These are phyloP conservation scores for Chelonoidis abingdonii DNA, from an alignment of 2,113 vertebrate genomes.

Conservation along the genomic window DNA sequence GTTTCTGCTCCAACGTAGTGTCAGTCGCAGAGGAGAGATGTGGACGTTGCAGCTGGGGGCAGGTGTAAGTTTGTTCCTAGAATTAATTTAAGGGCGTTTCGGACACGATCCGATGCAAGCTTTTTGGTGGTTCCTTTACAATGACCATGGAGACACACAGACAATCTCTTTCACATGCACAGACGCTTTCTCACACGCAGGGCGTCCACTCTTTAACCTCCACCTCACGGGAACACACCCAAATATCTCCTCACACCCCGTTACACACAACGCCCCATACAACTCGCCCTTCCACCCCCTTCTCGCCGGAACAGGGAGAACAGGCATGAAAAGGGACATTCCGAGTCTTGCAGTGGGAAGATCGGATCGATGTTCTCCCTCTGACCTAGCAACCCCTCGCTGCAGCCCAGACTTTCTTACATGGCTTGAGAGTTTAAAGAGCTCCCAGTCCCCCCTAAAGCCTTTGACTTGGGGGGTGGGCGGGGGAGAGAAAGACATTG, in stretches of 20 bases:
- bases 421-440: neutral
- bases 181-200: neutral
- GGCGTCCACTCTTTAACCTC: neutral
- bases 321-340: neutral
- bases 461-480: accelerated
- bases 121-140: too few species aligned
- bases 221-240: neutral
- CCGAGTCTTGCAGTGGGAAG: neutral
- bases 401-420: neutral
- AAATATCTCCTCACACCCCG: neutral
- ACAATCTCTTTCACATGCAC: neutral
- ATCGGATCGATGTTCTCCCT: neutral
- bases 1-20: too few species aligned
- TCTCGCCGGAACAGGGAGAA: accelerated
- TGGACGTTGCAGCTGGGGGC: too few species aligned
- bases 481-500: neutral
- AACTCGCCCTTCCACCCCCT: accelerated
- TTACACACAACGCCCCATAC: neutral
- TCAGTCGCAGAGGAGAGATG: too few species aligned
- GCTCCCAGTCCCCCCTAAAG: conserved; percentile 12
- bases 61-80: too few species aligned
- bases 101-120: too few species aligned
- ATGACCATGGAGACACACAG: neutral
- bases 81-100: too few species aligned
- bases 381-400: neutral